Percentiles rank a stretch among this genome's conserved stretches.
These are phyloP conservation scores for Corvus hawaiiensis DNA, from an alignment of 2,113 vertebrate genomes.

Conservation along the genomic window DNA sequence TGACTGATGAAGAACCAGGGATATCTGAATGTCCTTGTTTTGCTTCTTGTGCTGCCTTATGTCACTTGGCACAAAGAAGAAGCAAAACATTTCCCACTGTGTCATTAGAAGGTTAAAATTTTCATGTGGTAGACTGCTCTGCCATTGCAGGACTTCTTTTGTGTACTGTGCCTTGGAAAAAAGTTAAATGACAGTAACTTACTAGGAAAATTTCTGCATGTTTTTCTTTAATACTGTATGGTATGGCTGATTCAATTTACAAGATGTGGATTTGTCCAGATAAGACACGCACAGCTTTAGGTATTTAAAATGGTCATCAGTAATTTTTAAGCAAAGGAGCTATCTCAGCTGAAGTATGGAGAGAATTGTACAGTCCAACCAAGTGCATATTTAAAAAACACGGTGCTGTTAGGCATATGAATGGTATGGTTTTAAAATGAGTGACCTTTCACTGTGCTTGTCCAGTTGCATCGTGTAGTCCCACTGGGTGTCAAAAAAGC, in stretches of 20 bases:
- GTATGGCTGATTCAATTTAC: not conserved
- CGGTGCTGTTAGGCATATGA: fast-evolving
- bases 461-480: not conserved
- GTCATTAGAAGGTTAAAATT: not conserved
- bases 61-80: not conserved
- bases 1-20: not conserved
- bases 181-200: not conserved
- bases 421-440: not conserved
- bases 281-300: not conserved
- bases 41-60: not conserved
- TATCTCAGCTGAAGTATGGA: not conserved
- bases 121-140: not conserved
- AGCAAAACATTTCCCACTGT: not conserved
- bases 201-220: not conserved
- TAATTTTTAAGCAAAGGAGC: not conserved
- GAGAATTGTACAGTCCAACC: not conserved
- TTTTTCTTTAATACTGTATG: not conserved
- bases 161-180: not conserved
- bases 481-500: not conserved
- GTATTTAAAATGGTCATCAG: not conserved
- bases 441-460: not conserved
- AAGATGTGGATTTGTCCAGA: not conserved
- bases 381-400: not conserved
- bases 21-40: not conserved
- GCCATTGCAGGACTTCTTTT: not conserved